phyloP scores from a whole-genome alignment of 1,140 invertebrate species.

The Matsumurasca onukii region DNA sequence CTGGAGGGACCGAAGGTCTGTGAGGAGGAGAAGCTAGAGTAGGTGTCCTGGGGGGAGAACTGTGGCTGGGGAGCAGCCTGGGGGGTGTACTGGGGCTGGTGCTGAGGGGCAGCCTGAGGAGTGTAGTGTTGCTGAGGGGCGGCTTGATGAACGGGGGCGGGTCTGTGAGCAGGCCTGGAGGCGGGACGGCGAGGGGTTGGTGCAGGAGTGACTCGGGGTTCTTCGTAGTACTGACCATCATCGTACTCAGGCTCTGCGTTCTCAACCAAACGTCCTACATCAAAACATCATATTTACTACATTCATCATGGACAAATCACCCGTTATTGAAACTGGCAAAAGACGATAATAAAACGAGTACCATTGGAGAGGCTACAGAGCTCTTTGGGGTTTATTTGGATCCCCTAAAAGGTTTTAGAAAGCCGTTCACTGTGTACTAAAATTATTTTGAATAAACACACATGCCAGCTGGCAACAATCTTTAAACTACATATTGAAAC shows the following conservation, averaged over 20 bases:
- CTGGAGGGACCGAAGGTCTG: conserved; percentile 31
- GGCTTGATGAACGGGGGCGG: conserved; percentile 41
- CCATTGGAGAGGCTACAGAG: no score
- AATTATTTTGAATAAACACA: no score
- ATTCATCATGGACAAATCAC: no score
- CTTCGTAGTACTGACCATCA: conserved; percentile 46
- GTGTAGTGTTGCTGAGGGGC: no score
- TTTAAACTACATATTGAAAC: no score
- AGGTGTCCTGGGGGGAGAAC: conserved; percentile 20
- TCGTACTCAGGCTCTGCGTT: conserved; percentile 27
- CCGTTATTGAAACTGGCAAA: no score
- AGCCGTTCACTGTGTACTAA: no score
- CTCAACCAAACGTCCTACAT: not conserved
- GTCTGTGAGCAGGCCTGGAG: conserved; percentile 45
- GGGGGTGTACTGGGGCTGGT: conserved; percentile 11
- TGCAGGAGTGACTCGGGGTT: conserved; percentile 37
- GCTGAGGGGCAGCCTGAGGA: conserved; percentile 32
- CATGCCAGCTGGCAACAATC: no score
- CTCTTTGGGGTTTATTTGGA: no score
- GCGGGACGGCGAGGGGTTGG: conserved; percentile 47
- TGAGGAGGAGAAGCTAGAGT: conserved; percentile 21
- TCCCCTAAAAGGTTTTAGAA: no score
- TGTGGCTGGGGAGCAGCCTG: not conserved
- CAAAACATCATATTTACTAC: not conserved
- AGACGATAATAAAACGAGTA: no score